These are phyloP conservation scores for Bos indicus DNA, from an alignment of 2,113 vertebrate genomes.

Conservation along the genomic window DNA sequence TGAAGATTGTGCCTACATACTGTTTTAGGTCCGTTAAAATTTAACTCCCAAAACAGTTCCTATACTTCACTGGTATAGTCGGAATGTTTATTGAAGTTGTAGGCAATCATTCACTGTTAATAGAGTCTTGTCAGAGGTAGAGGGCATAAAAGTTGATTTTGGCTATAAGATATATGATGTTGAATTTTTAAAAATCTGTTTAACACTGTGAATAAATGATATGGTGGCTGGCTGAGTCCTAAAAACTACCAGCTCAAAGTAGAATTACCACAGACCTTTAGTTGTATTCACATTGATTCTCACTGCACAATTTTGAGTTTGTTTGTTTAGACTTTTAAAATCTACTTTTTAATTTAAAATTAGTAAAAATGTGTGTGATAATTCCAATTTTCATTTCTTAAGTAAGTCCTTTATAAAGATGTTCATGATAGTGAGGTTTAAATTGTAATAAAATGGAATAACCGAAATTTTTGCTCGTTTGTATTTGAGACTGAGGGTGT, in stretches of 20 bases:
- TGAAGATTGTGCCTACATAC: not conserved
- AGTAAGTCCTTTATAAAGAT: not conserved
- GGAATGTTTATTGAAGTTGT: not conserved
- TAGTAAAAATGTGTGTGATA: not conserved
- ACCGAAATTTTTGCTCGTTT: not conserved
- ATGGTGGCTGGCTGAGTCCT: not conserved
- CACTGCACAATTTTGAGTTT: not conserved
- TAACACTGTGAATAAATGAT: not conserved
- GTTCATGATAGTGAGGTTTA: not conserved
- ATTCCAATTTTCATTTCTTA: not conserved
- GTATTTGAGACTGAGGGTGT: not conserved
- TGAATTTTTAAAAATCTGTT: not conserved
- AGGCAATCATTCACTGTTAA: not conserved
- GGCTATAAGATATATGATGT: not conserved
- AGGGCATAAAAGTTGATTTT: not conserved
- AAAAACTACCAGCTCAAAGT: not conserved
- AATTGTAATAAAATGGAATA: not conserved
- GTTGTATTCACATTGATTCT: not conserved
- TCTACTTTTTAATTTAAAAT: not conserved
- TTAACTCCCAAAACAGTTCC: not conserved
- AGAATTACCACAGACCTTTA: not conserved
- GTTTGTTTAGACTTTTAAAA: not conserved
- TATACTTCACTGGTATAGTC: not conserved
- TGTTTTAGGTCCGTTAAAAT: slow-evolving; percentile 18
- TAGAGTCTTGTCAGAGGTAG: not conserved